Percentiles rank a stretch among this genome's conserved stretches.
Conservation (phyloP, 2,113 vertebrate genomes). For the Lota lota region DNA sequence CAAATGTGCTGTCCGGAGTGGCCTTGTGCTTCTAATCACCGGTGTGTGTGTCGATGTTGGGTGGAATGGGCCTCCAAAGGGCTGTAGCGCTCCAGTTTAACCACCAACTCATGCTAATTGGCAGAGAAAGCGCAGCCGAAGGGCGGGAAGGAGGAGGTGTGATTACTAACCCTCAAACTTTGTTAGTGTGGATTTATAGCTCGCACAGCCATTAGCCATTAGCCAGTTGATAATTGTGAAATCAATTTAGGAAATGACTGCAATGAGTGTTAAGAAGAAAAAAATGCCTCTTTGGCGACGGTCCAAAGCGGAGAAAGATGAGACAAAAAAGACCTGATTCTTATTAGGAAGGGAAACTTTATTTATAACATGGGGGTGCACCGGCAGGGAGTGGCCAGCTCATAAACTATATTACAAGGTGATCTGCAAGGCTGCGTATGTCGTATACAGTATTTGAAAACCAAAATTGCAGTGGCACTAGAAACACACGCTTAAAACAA, state of each 20-base stretch:
- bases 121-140: too few relatives aligned
- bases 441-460: constrained; percentile 76
- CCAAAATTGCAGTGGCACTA: constrained; percentile 84
- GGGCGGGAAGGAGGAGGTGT: too few relatives aligned
- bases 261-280: background rate
- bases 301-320: constrained; percentile 30
- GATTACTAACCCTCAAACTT: too few relatives aligned
- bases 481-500: constrained; percentile 87
- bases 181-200: too few relatives aligned
- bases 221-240: too few relatives aligned
- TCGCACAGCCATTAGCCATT: too few relatives aligned
- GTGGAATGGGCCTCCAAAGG: too few relatives aligned
- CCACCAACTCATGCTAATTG: too few relatives aligned
- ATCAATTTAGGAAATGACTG: background rate
- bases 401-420: constrained; percentile 78
- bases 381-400: constrained; percentile 69
- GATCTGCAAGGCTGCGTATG: constrained; percentile 82
- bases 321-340: constrained; percentile 42
- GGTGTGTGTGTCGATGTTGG: too few relatives aligned
- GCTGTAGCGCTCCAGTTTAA: too few relatives aligned
- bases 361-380: constrained; percentile 76
- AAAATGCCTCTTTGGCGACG: background rate
- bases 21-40: too few relatives aligned
- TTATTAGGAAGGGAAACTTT: constrained; percentile 76
- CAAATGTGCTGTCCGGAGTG: too few relatives aligned